Evolutionary conservation across 2,888 invertebrate genomes (phyloP).

Genomic region (Aromia moschata): DNA sequence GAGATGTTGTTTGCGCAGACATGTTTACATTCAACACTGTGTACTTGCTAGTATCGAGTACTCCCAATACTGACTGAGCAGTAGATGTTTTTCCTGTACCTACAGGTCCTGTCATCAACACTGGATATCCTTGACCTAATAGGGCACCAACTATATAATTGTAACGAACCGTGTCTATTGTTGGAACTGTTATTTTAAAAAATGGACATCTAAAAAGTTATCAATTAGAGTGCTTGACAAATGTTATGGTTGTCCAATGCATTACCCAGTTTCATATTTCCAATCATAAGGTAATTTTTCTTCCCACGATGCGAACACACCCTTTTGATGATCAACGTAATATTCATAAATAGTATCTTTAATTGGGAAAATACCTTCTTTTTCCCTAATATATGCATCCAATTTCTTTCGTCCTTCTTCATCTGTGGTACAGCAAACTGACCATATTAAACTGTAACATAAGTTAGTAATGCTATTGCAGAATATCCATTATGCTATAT

Average conservation of each 20-base stretch:
- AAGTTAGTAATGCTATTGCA: no score
- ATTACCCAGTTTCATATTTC: constrained; percentile 74
- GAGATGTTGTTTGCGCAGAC: constrained; percentile 88
- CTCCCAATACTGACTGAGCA: constrained; percentile 73
- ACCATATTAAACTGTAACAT: constrained; percentile 78
- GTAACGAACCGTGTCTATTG: constrained; percentile 88
- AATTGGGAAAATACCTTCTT: constrained; percentile 83
- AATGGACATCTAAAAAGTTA: constrained; percentile 77
- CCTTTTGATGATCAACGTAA: constrained; percentile 79
- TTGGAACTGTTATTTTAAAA: constrained; percentile 86
- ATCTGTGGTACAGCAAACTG: constrained; percentile 82
- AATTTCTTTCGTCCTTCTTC: constrained; percentile 80
- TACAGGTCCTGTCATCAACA: constrained; percentile 82
- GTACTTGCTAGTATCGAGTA: constrained; percentile 68
- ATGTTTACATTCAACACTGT: constrained; percentile 81
- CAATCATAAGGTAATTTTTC: constrained; percentile 77
- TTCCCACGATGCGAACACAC: constrained; percentile 81
- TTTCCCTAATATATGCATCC: constrained; percentile 81
- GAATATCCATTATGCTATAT: no score
- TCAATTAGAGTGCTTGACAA: constrained; percentile 11
- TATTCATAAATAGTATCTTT: constrained; percentile 92
- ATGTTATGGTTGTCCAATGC: constrained; percentile 1
- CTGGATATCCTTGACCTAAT: constrained; percentile 73
- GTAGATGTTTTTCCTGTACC: constrained; percentile 90
- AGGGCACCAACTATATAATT: constrained; percentile 76